Evolutionary conservation across 2,113 vertebrate species (phyloP).

Genomic region (Rhipidura dahli): DNA sequence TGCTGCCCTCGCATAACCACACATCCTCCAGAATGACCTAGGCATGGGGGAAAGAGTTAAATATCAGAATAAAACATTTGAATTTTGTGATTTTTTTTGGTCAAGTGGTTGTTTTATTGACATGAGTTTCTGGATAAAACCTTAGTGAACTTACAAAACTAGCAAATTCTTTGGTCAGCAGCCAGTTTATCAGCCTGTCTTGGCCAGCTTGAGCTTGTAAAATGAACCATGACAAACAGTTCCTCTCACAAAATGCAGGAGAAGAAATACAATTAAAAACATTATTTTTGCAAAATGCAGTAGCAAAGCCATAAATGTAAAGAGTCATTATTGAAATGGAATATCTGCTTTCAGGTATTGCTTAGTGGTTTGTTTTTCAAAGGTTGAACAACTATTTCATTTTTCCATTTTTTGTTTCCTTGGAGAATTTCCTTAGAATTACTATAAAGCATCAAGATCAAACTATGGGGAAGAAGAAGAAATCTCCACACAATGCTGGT

Average conservation of each 20-base stretch:
- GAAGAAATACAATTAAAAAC: neutral
- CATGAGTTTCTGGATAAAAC: neutral
- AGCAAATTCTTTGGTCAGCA: neutral
- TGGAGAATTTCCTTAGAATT: neutral
- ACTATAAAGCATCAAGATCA: neutral
- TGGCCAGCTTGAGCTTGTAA: neutral
- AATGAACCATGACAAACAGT: neutral
- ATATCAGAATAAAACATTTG: neutral
- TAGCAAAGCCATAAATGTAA: neutral
- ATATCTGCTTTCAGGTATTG: neutral
- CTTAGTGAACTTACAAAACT: neutral
- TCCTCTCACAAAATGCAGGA: neutral
- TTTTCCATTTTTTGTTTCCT: neutral
- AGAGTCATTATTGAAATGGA: neutral
- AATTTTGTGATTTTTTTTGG: neutral
- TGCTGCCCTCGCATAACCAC: constrained; percentile 81
- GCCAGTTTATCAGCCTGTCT: neutral
- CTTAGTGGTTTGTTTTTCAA: neutral
- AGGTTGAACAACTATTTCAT: neutral
- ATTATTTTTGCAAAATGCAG: neutral
- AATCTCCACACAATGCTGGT: neutral
- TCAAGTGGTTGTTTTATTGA: neutral
- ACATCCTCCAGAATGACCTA: constrained; percentile 84
- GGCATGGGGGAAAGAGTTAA: neutral
- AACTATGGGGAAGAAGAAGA: neutral